phyloP scores from a whole-genome alignment of 1,140 invertebrate genomes.

The Holcopasites calliopsidis region DNA sequence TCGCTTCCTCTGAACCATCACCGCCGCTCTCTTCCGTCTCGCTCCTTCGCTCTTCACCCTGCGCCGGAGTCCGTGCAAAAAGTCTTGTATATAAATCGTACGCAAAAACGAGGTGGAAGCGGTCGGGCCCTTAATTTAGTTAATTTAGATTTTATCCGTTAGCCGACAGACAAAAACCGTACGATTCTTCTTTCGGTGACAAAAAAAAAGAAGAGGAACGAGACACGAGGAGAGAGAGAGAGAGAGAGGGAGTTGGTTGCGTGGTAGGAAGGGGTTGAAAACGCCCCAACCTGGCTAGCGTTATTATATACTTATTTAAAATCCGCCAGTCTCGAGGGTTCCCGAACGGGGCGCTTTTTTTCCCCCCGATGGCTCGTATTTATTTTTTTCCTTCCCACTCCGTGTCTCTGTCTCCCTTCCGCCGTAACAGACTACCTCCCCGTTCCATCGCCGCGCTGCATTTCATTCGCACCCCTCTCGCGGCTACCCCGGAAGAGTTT shows the following conservation, averaged over 20 bases:
- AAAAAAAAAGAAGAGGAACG: conserved; percentile 63
- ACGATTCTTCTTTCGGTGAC: conserved; percentile 13
- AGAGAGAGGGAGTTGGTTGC: conserved; percentile 12
- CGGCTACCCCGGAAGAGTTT: too few species aligned
- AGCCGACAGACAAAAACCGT: conserved; percentile 55
- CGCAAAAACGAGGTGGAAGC: conserved; percentile 69
- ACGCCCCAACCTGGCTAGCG: conserved; percentile 63
- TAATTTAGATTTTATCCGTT: conserved; percentile 81
- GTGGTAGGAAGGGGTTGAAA: conserved; percentile 61
- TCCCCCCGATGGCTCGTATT: conserved; percentile 51
- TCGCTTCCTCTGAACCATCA: too few species aligned
- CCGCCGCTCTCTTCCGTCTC: not conserved
- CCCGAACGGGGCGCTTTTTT: conserved; percentile 64
- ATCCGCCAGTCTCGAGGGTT: conserved; percentile 50
- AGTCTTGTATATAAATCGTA: conserved; percentile 74
- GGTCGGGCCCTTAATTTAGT: conserved; percentile 78
- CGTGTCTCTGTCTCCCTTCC: conserved; percentile 2
- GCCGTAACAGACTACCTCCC: conserved; percentile 5
- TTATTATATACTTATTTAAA: conserved; percentile 81
- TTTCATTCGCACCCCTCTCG: conserved; percentile 4
- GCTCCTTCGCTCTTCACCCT: not conserved
- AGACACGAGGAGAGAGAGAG: conserved; percentile 44
- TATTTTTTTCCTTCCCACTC: conserved; percentile 43
- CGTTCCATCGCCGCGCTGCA: not conserved
- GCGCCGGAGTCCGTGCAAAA: conserved; percentile 34